These are phyloP conservation scores for Drosophila fuyamai DNA, from an alignment of 1,140 invertebrate species.

Conservation along the genomic window DNA sequence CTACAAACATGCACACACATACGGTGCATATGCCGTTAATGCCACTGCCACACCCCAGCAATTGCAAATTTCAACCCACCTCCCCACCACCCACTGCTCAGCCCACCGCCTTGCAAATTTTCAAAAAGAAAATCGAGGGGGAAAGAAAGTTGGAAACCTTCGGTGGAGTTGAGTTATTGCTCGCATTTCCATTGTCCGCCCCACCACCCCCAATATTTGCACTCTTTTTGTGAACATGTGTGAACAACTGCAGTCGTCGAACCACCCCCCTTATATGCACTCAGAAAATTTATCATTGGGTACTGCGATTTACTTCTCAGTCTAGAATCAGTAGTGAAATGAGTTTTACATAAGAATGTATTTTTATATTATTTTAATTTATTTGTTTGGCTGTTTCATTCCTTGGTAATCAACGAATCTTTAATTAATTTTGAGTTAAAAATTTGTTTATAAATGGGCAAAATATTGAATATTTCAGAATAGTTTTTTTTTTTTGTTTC, in stretches of 20 bases:
- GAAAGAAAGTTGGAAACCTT: slow-evolving; percentile 23
- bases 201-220: slow-evolving; percentile 52
- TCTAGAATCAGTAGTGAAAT: not conserved
- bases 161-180: slow-evolving; percentile 64
- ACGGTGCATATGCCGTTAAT: slow-evolving; percentile 65
- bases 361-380: too few relatives aligned
- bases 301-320: not conserved
- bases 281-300: not conserved
- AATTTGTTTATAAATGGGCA: too few relatives aligned
- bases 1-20: not conserved
- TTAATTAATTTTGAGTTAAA: too few relatives aligned
- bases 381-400: too few relatives aligned
- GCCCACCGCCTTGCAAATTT: slow-evolving; percentile 41
- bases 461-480: too few relatives aligned
- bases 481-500: too few relatives aligned
- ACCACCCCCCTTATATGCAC: slow-evolving; percentile 36
- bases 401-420: too few relatives aligned
- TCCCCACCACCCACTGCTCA: not conserved
- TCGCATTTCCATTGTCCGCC: slow-evolving; percentile 40
- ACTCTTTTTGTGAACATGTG: slow-evolving; percentile 74
- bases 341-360: too few relatives aligned
- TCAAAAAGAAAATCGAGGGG: slow-evolving; percentile 36
- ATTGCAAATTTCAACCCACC: slow-evolving; percentile 46
- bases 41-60: slow-evolving; percentile 61
- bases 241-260: slow-evolving; percentile 70